Evolutionary conservation across 2,888 invertebrate species (phyloP).

Genomic region (Spilarctia lutea): DNA sequence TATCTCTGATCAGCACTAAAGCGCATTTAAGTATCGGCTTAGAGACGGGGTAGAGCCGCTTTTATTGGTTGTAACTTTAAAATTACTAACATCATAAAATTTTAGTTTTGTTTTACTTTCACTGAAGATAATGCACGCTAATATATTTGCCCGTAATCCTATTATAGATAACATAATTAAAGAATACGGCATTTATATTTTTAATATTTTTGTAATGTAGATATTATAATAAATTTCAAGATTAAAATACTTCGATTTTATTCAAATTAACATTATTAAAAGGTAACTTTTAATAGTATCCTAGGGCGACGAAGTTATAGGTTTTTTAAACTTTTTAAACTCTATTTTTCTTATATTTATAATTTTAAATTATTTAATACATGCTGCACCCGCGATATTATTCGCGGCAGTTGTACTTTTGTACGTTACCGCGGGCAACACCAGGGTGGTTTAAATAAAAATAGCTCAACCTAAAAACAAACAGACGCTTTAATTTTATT

Average conservation of each 20-base stretch:
- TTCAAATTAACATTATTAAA: too few relatives aligned
- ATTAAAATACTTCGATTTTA: neutral
- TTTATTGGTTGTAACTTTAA: neutral
- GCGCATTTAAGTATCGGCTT: slow-evolving; percentile 59
- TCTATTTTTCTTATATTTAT: too few relatives aligned
- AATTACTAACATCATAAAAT: neutral
- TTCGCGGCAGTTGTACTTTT: too few relatives aligned
- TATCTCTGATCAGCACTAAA: slow-evolving; percentile 60
- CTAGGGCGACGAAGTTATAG: too few relatives aligned
- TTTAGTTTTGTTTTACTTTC: neutral
- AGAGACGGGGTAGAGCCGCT: slow-evolving; percentile 47
- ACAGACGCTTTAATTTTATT: too few relatives aligned
- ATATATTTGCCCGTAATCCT: neutral
- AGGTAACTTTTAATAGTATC: too few relatives aligned
- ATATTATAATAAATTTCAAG: neutral
- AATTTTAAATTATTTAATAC: too few relatives aligned
- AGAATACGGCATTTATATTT: neutral
- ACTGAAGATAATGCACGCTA: neutral
- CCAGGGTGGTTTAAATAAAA: too few relatives aligned
- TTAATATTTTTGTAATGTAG: neutral
- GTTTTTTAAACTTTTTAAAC: too few relatives aligned
- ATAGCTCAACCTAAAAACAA: too few relatives aligned
- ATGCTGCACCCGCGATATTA: too few relatives aligned
- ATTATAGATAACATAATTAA: neutral
- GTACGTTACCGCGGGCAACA: too few relatives aligned